These are phyloP conservation scores for Phoxinus dragarum DNA, from an alignment of 2,797 vertebrate species.

Conservation along the genomic window DNA sequence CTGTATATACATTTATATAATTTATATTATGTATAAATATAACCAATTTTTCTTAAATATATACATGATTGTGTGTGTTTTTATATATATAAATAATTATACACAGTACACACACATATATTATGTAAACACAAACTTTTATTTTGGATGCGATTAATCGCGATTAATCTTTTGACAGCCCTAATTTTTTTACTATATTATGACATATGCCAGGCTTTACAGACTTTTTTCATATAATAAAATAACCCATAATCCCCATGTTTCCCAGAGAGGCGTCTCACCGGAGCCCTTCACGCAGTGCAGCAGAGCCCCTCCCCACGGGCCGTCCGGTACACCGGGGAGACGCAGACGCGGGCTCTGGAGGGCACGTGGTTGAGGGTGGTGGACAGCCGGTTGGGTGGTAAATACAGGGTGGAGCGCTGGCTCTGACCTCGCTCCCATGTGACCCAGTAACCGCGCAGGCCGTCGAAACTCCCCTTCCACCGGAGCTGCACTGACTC, in stretches of 20 bases:
- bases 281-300: slow-evolving; percentile 63
- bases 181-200: neutral
- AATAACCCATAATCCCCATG: neutral
- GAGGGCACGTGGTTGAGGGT: slow-evolving; percentile 76
- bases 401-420: slow-evolving; percentile 75
- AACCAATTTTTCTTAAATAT: no score
- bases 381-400: slow-evolving; percentile 76
- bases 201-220: neutral
- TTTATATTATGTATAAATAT: no score
- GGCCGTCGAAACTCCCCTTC: slow-evolving; percentile 68
- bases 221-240: neutral
- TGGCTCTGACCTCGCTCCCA: slow-evolving; percentile 72
- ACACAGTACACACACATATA: no score
- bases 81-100: no score
- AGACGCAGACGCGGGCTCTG: slow-evolving; percentile 79
- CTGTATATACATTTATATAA: no score
- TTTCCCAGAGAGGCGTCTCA: neutral
- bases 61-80: no score
- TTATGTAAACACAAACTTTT: no score
- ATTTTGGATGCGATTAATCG: no score
- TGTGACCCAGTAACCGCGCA: slow-evolving; percentile 83
- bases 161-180: no score
- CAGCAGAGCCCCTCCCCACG: slow-evolving; percentile 82
- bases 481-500: slow-evolving; percentile 80
- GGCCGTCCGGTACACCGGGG: slow-evolving; percentile 78